Evolutionary conservation across 2,797 vertebrate genomes (phyloP).

Genomic region (Ctenopoma multispine): DNA sequence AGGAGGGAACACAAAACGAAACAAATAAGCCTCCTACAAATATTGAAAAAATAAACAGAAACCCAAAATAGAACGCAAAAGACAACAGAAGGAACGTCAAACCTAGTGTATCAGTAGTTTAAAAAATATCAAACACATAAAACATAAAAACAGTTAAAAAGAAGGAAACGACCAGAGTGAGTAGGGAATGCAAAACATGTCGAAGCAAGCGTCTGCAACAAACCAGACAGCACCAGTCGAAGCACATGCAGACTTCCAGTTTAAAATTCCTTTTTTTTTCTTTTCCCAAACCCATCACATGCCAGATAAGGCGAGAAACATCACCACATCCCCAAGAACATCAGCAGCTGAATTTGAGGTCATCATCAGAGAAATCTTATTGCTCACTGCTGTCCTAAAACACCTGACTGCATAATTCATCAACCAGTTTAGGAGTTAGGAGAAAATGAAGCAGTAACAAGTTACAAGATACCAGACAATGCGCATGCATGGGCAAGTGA

Average conservation of each 20-base stretch:
- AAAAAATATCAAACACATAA: constrained; percentile 57
- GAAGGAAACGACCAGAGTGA: constrained; percentile 66
- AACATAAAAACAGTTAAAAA: constrained; percentile 61
- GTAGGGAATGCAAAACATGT: constrained; percentile 72
- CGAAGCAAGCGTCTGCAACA: constrained; percentile 80
- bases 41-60: constrained; percentile 81
- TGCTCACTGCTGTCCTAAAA: constrained; percentile 38
- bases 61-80: constrained; percentile 71
- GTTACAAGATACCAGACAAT: constrained; percentile 14
- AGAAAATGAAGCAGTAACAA: constrained; percentile 44
- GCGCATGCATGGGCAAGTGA: constrained; percentile 60
- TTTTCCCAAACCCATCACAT: constrained; percentile 61
- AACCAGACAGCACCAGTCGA: constrained; percentile 72
- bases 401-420: constrained; percentile 30
- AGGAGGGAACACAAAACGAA: constrained; percentile 87
- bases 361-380: constrained; percentile 33
- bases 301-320: constrained; percentile 69
- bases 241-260: constrained; percentile 84
- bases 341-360: constrained; percentile 52
- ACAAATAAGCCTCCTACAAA: constrained; percentile 87
- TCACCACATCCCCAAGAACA: constrained; percentile 55
- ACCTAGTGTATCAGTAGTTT: constrained; percentile 64
- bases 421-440: constrained; percentile 34
- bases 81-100: constrained; percentile 57
- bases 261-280: constrained; percentile 23